Evolutionary conservation across 2,888 invertebrate species (phyloP).

Genomic region (Melanotus villosus): DNA sequence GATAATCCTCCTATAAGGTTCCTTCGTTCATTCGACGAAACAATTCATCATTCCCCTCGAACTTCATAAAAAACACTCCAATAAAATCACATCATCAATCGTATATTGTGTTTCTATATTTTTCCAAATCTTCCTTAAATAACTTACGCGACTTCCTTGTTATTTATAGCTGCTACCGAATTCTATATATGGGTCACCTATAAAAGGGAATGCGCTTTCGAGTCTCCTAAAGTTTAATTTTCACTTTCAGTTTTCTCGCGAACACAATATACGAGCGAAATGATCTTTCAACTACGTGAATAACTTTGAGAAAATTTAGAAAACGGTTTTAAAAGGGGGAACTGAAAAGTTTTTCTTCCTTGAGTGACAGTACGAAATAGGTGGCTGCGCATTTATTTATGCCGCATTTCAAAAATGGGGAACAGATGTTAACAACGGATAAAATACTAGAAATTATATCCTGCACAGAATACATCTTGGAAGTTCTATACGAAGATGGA

Average conservation of each 20-base stretch:
- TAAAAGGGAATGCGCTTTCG: background rate
- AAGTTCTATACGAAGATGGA: constrained; percentile 25
- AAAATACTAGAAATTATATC: constrained; percentile 6
- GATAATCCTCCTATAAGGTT: constrained; percentile 7
- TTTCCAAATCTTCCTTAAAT: constrained; percentile 29
- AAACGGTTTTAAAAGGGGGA: background rate
- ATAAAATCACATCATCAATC: constrained; percentile 35
- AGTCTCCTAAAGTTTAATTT: constrained; percentile 4
- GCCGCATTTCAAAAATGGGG: no score
- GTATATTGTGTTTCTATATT: constrained; percentile 9
- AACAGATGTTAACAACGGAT: no score
- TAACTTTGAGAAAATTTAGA: background rate
- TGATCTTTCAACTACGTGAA: background rate
- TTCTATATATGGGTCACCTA: constrained; percentile 6
- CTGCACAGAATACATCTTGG: constrained; percentile 20
- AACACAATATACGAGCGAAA: background rate
- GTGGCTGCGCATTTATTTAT: background rate
- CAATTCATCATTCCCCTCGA: constrained; percentile 22
- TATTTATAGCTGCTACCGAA: background rate
- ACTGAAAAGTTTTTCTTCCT: background rate
- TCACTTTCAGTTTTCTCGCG: constrained; percentile 16
- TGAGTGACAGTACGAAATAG: background rate
- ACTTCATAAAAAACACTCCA: constrained; percentile 32
- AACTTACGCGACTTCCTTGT: background rate
- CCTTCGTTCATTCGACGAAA: constrained; percentile 16